Percentiles rank a stretch among this genome's conserved stretches.
Conservation (phyloP, 2,797 vertebrate species). For the Lerista edwardsae region DNA sequence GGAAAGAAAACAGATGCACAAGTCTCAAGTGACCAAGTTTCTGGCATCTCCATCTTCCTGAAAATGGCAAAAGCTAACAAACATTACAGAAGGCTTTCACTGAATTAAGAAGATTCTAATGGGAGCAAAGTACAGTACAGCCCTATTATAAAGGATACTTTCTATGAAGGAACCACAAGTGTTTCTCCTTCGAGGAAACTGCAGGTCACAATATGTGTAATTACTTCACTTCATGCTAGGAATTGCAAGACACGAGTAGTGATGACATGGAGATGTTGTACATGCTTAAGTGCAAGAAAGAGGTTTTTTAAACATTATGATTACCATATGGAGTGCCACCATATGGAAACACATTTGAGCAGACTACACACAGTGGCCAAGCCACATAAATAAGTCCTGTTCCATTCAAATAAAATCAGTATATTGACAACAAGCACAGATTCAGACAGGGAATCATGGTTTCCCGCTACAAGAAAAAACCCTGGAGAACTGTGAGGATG, state of each 20-base stretch:
- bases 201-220: neutral
- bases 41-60: constrained; percentile 34
- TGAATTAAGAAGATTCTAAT: constrained; percentile 12
- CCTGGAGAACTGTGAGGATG: too few relatives aligned
- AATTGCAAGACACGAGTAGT: neutral
- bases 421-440: neutral
- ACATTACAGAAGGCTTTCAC: constrained; percentile 33
- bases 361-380: neutral
- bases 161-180: neutral
- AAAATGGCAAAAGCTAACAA: constrained; percentile 19
- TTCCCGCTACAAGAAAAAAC: too few relatives aligned
- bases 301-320: neutral
- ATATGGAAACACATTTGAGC: neutral
- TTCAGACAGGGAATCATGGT: too few relatives aligned
- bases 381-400: neutral
- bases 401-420: neutral
- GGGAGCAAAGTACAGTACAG: neutral
- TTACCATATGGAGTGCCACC: neutral
- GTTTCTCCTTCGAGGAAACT: neutral
- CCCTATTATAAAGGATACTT: neutral
- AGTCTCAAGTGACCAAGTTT: neutral
- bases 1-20: constrained; percentile 36
- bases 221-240: neutral
- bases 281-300: neutral
- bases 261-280: neutral